phyloP scores from a whole-genome alignment of 2,113 vertebrate genomes.

The Cynocephalus volans region DNA sequence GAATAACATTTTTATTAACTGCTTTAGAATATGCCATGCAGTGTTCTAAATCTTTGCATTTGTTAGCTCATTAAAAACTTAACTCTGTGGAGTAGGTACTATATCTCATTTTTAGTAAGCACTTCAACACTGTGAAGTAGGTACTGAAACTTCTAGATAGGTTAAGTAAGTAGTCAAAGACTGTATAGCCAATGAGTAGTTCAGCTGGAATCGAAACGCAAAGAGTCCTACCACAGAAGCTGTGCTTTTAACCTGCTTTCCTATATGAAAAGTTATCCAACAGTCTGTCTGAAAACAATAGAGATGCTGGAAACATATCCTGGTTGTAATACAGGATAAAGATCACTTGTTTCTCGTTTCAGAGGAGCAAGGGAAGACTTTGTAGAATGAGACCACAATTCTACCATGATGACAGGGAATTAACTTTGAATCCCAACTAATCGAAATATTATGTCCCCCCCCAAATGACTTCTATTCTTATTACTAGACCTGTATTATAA shows the following conservation, averaged over 20 bases:
- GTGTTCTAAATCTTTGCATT: background rate
- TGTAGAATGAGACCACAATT: background rate
- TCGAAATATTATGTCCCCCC: background rate
- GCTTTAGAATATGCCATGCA: background rate
- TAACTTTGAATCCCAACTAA: constrained; percentile 29
- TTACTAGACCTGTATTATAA: background rate
- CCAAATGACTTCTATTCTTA: background rate
- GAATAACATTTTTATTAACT: background rate
- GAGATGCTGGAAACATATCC: background rate
- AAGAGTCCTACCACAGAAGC: background rate
- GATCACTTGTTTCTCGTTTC: background rate
- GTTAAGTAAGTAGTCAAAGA: background rate
- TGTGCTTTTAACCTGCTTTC: background rate
- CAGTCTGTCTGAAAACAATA: background rate
- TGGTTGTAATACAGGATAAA: background rate
- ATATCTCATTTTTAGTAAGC: background rate
- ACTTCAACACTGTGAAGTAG: background rate
- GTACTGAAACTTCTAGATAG: background rate
- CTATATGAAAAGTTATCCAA: background rate
- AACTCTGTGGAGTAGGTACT: background rate
- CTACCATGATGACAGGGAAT: background rate
- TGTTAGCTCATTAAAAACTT: background rate
- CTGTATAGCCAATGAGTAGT: background rate
- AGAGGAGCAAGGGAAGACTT: background rate
- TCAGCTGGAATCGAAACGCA: background rate